phyloP scores from a whole-genome alignment of 2,113 vertebrate species.

The Perognathus longimembris region DNA sequence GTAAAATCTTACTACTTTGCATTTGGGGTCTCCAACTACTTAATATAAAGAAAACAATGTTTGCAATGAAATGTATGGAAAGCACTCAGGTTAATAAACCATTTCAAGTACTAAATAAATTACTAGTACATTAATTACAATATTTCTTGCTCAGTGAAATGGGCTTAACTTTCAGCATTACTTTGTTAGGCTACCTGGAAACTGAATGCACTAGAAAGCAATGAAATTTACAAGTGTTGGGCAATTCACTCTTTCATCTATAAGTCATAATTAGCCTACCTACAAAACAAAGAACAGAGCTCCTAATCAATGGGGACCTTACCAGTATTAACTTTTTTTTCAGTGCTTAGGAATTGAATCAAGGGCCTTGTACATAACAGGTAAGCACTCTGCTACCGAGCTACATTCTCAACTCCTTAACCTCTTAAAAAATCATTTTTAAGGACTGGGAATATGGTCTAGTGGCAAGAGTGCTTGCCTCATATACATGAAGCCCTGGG shows the following conservation, averaged over 20 bases:
- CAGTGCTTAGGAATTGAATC: not conserved
- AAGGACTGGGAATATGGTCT: too few relatives aligned
- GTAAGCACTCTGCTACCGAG: not conserved
- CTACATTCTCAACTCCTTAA: not conserved
- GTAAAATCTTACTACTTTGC: conserved; percentile 29
- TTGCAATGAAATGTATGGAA: conserved; percentile 41
- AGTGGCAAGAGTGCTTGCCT: too few relatives aligned
- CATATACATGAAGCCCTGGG: too few relatives aligned
- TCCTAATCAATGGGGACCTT: conserved; percentile 3
- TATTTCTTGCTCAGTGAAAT: conserved; percentile 57
- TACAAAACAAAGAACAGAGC: conserved; percentile 49
- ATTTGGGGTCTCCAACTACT: conserved; percentile 35
- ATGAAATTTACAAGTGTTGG: conserved; percentile 9
- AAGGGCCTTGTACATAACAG: not conserved
- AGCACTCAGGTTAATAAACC: conserved; percentile 17
- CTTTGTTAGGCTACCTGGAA: not conserved
- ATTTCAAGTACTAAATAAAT: conserved; percentile 55
- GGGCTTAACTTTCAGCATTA: conserved; percentile 43
- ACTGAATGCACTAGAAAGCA: conserved; percentile 48
- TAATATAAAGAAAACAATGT: not conserved
- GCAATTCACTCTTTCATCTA: conserved; percentile 10
- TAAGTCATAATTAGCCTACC: not conserved
- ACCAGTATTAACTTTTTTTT: not conserved
- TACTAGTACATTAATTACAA: conserved; percentile 32
- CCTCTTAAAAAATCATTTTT: not conserved